These are phyloP conservation scores for Acronicta leporina DNA, from an alignment of 2,888 invertebrate species.

Conservation along the genomic window DNA sequence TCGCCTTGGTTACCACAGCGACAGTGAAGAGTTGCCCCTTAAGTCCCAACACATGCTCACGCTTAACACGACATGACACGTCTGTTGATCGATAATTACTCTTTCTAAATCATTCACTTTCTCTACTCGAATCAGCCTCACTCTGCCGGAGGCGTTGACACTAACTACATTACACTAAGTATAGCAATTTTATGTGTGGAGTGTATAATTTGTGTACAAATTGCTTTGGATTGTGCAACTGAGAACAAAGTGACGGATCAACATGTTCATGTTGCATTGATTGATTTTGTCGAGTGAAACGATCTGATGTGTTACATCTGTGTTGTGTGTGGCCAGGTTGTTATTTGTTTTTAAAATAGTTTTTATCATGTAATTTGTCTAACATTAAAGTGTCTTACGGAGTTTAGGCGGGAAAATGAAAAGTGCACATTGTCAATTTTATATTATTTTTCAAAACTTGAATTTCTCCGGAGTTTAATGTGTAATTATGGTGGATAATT, in stretches of 20 bases:
- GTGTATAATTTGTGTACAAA: constrained; percentile 67
- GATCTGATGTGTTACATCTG: constrained; percentile 24
- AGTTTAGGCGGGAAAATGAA: no score
- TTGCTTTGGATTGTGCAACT: constrained; percentile 65
- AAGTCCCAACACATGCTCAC: constrained; percentile 9
- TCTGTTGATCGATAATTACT: constrained; percentile 55
- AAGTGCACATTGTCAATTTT: no score
- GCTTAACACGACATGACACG: constrained; percentile 38
- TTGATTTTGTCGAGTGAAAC: constrained; percentile 49
- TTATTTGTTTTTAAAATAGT: neutral
- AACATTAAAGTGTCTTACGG: neutral
- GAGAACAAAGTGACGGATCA: constrained; percentile 52
- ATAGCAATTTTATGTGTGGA: constrained; percentile 56
- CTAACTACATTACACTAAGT: constrained; percentile 52
- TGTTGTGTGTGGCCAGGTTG: constrained; percentile 1
- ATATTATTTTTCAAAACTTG: no score
- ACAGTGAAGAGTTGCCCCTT: constrained; percentile 11
- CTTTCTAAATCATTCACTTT: constrained; percentile 62
- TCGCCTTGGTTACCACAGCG: neutral
- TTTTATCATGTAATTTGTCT: neutral
- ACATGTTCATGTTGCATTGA: constrained; percentile 46
- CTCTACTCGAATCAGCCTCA: constrained; percentile 61
- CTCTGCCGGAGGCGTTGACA: constrained; percentile 47
- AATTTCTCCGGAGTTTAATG: no score
- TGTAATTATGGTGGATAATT: no score